phyloP scores from a whole-genome alignment of 2,797 vertebrate species.

The Nannoperca australis region DNA sequence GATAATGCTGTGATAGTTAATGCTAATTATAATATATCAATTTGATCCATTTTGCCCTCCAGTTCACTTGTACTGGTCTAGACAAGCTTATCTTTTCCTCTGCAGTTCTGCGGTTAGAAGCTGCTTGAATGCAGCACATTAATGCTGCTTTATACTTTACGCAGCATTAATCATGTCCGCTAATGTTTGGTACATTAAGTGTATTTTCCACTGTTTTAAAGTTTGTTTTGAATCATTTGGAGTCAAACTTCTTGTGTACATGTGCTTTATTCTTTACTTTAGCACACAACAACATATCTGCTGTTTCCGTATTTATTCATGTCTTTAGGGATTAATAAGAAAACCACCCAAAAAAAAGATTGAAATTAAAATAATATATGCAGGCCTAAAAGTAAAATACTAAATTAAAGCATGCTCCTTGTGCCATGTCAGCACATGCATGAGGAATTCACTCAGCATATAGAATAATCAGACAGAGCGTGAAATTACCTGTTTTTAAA shows the following conservation, averaged over 20 bases:
- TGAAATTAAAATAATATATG: slow-evolving; percentile 11
- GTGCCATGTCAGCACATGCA: not conserved
- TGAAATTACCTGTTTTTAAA: slow-evolving; percentile 54
- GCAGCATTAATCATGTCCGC: slow-evolving; percentile 35
- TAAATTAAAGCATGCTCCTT: not conserved
- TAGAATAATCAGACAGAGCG: slow-evolving; percentile 37
- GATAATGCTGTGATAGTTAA: not conserved
- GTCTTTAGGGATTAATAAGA: not conserved
- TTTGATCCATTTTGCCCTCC: not conserved
- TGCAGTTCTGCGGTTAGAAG: slow-evolving; percentile 8
- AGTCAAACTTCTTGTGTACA: not conserved
- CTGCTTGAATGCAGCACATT: slow-evolving; percentile 35
- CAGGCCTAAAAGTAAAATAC: not conserved
- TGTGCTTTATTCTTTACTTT: not conserved
- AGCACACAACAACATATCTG: not conserved
- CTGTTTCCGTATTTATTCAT: not conserved
- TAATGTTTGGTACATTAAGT: slow-evolving; percentile 15
- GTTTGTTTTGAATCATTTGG: not conserved
- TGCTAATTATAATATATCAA: not conserved
- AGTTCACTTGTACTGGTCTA: not conserved
- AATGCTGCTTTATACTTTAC: not conserved
- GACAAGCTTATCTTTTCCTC: not conserved
- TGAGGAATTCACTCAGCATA: not conserved
- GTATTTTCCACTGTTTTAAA: not conserved
- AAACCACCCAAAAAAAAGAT: not conserved